Evolutionary conservation across 2,113 vertebrate species (phyloP).

Genomic region (Cebidichthys violaceus): DNA sequence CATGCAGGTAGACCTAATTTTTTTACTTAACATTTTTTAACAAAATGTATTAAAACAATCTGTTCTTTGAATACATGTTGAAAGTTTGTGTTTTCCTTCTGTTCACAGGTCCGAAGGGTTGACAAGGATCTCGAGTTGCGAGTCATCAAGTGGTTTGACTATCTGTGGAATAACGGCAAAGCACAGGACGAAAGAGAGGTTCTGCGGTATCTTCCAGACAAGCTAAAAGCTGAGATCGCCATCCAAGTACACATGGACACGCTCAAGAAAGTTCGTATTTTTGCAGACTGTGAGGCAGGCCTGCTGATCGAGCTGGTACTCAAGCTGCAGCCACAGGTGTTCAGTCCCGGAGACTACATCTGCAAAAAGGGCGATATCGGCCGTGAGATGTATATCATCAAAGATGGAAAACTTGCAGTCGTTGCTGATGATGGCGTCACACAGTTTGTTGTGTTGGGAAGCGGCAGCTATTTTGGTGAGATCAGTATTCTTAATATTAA

Average conservation of each 20-base stretch:
- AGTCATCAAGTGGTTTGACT: conserved; percentile 98
- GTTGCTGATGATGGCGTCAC: conserved; percentile 96
- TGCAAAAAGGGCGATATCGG: conserved; percentile 98
- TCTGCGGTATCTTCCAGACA: conserved; percentile 94
- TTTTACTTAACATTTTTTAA: not conserved
- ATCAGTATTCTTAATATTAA: conserved; percentile 98
- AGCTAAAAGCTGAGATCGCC: conserved; percentile 96
- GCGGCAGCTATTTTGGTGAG: conserved; percentile 97
- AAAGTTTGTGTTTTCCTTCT: not conserved
- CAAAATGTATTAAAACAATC: not conserved
- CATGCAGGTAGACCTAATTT: conserved; percentile 87
- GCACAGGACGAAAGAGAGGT: conserved; percentile 95
- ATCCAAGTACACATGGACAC: conserved; percentile 98
- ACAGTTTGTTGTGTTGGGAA: conserved; percentile 94
- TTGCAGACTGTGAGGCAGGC: conserved; percentile 97
- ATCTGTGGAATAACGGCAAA: conserved; percentile 96
- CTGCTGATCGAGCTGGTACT: conserved; percentile 94
- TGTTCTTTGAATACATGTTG: not conserved
- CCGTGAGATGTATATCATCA: conserved; percentile 99
- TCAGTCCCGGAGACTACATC: conserved; percentile 97
- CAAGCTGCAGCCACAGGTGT: conserved; percentile 94
- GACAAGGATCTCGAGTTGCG: conserved; percentile 94
- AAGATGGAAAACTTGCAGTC: conserved; percentile 96
- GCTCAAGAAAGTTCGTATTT: conserved; percentile 94
- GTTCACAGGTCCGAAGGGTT: conserved; percentile 89